Evolutionary conservation across 2,113 vertebrate species (phyloP).

Genomic region (Alectura lathami): DNA sequence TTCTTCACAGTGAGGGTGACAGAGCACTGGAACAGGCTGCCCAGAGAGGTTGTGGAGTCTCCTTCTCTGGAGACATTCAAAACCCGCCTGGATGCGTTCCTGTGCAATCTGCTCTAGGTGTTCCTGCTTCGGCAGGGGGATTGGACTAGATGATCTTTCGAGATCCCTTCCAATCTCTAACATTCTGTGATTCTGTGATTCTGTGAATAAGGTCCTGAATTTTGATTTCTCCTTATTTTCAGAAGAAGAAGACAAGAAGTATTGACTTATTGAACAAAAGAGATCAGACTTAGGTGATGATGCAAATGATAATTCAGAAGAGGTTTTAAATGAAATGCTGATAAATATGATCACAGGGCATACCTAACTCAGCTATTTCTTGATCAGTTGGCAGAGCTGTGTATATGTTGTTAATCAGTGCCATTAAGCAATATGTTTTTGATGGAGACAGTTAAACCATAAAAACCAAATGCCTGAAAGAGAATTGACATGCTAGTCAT

Average conservation of each 20-base stretch:
- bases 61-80: too few relatives aligned
- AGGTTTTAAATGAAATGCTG: slow-evolving; percentile 20
- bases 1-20: too few relatives aligned
- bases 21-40: too few relatives aligned
- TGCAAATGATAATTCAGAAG: background rate
- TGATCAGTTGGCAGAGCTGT: background rate
- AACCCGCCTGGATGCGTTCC: too few relatives aligned
- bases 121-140: too few relatives aligned
- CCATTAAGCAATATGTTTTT: slow-evolving; percentile 16
- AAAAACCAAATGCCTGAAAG: background rate
- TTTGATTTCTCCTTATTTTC: background rate
- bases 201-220: background rate
- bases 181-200: too few relatives aligned
- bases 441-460: background rate
- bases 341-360: background rate
- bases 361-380: slow-evolving; percentile 17
- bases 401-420: background rate
- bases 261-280: background rate
- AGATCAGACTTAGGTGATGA: background rate
- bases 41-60: too few relatives aligned
- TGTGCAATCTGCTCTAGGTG: too few relatives aligned
- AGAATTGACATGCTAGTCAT: background rate
- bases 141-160: too few relatives aligned
- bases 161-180: too few relatives aligned
- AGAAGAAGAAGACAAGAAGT: background rate